Base-by-base conservation (phyloP, 2,797 vertebrate species). In the Martes flavigula region DNA sequence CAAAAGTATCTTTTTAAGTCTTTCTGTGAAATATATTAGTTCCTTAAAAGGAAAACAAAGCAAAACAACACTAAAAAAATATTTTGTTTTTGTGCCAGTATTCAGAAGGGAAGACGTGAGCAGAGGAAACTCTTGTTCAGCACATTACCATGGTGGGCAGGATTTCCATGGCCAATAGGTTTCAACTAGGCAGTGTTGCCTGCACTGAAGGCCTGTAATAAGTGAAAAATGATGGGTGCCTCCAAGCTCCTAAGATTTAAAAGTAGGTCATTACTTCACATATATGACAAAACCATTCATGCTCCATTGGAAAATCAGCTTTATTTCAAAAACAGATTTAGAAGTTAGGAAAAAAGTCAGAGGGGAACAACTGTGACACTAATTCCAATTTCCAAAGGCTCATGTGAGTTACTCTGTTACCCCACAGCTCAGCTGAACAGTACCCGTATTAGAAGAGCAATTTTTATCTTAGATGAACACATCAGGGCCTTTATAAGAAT, bases 301-400 rank as follows among this genome's bases (percentile, higher is more conserved):
- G 8, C n/a, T 90, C 20, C 62, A 54, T 5, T 84, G 30, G 38
- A 87, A 96, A 95, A 64, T 68, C 27, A 75, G 64, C 13, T 90
- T 66, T 77, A 85, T 51, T 96, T 75, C 17, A 96, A 96, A 95
- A 92, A 32, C 85, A 93, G 83, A 77, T 58, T 48, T 64, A 81
- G 20, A 93, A 82, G 40, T 79, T 94, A 90, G 64, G 90, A 88
- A 94, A 82, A n/a, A 93, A 79, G 56, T 90, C 51, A 68, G 51
- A 92, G 8, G 32, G 96, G 90, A 73, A 78, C n/a, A 94, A 78
- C 11, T 68, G 68, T 78, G 21, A 79, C 9, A 14, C 25, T 58
- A 85, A 73, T 77, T n/a, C 85, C 32, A 73, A 48, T 90, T 92
- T 85, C 35, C 46, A 84, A 90, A 87, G 43, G 30, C 35, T 60